phyloP scores from a whole-genome alignment of 2,113 vertebrate species.

The Lepus americanus region DNA sequence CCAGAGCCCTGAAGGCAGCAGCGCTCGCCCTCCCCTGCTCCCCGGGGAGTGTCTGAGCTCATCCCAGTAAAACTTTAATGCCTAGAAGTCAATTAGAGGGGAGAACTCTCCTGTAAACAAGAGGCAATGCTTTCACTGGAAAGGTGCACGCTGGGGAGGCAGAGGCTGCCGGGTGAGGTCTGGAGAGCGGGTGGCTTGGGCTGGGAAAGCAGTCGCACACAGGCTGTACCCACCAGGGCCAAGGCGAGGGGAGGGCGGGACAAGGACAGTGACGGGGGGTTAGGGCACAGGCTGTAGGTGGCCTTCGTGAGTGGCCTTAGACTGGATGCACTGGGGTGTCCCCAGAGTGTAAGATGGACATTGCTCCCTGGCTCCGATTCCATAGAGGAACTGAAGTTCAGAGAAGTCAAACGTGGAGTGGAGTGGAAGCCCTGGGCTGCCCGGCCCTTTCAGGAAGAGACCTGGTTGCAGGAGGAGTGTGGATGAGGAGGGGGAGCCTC shows the following conservation, averaged over 20 bases:
- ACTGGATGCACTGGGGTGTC: neutral
- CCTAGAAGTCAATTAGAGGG: conserved; percentile 83
- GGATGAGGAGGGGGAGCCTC: neutral
- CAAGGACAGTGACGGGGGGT: neutral
- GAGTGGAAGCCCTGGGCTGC: neutral
- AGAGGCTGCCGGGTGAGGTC: conserved; percentile 53
- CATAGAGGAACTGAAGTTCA: neutral
- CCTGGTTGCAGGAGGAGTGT: neutral
- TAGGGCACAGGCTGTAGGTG: too few species aligned
- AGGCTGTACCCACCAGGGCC: neutral
- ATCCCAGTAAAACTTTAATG: conserved; percentile 84
- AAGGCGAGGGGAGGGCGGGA: neutral
- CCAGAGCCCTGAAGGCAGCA: conserved; percentile 15
- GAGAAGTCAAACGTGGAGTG: neutral
- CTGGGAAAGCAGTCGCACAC: conserved; percentile 2
- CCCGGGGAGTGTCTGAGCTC: conserved; percentile 79
- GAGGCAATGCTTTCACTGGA: conserved; percentile 80
- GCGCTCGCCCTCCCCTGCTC: conserved; percentile 65
- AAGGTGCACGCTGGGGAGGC: conserved; percentile 74
- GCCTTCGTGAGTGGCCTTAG: neutral
- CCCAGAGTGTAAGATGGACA: neutral
- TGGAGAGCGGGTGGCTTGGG: conserved; percentile 67
- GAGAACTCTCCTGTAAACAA: conserved; percentile 80
- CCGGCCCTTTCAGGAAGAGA: neutral
- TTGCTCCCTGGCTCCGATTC: neutral